These are phyloP conservation scores for Emys orbicularis DNA, from an alignment of 2,797 vertebrate species.

Conservation along the genomic window DNA sequence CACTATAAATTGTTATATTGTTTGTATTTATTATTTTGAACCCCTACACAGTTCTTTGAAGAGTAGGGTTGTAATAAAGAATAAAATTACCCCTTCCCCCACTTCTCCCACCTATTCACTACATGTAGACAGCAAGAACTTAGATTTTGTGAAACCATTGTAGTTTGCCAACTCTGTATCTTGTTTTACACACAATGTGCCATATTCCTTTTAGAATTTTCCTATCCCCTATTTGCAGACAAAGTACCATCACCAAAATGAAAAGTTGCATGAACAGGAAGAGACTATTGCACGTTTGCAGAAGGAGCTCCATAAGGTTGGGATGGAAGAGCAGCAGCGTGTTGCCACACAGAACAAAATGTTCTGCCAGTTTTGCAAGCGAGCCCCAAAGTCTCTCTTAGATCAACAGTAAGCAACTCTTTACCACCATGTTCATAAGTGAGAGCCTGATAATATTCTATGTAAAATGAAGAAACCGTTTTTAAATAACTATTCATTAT, in stretches of 20 bases:
- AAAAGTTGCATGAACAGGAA: constrained; percentile 82
- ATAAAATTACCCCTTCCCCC: background rate
- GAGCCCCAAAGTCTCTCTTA: constrained; percentile 74
- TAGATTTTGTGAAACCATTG: background rate
- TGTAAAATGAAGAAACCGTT: background rate
- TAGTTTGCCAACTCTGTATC: background rate
- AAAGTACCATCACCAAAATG: constrained; percentile 80
- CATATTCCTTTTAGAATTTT: background rate
- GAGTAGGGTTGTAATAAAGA: background rate
- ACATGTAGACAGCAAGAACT: background rate
- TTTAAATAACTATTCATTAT: background rate
- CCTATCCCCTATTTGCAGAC: constrained; percentile 63
- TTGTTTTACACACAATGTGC: background rate
- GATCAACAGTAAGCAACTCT: constrained; percentile 83
- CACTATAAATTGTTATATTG: background rate
- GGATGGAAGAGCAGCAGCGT: constrained; percentile 83
- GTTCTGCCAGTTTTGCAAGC: constrained; percentile 83
- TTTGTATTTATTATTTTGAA: background rate
- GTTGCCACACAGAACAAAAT: constrained; percentile 79
- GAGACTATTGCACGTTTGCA: constrained; percentile 82
- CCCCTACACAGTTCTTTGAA: background rate
- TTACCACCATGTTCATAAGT: background rate
- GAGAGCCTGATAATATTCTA: background rate
- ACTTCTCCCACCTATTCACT: background rate
- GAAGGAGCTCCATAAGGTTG: constrained; percentile 81